Evolutionary conservation across 2,888 invertebrate species (phyloP).

Genomic region (Eristalinus sepulchralis): DNA sequence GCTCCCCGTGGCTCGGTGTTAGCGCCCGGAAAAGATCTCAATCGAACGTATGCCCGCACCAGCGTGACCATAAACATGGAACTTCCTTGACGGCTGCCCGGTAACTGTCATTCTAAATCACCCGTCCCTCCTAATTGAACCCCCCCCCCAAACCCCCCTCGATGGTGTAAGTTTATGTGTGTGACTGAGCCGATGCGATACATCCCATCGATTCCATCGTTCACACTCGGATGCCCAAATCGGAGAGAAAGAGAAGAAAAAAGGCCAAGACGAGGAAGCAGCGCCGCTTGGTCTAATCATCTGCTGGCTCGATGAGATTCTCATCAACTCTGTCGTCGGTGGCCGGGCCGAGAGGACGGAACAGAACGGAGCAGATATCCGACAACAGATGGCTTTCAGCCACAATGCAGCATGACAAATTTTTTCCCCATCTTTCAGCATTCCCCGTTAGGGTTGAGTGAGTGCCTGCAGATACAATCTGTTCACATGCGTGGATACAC

Average conservation of each 20-base stretch:
- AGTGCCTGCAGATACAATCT: constrained; percentile 25
- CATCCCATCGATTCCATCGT: constrained; percentile 52
- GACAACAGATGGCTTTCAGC: constrained; percentile 59
- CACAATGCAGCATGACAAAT: constrained; percentile 49
- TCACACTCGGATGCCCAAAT: constrained; percentile 54
- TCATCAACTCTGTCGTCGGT: constrained; percentile 40
- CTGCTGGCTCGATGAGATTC: constrained; percentile 46
- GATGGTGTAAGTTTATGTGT: neutral
- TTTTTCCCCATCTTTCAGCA: neutral
- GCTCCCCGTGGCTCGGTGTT: neutral
- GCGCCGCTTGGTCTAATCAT: constrained; percentile 48
- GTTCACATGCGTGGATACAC: neutral
- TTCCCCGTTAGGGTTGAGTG: constrained; percentile 62
- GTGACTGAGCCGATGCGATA: constrained; percentile 14
- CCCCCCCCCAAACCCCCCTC: too few species aligned
- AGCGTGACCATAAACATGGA: constrained; percentile 13
- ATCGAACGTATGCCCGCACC: neutral
- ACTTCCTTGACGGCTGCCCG: constrained; percentile 3
- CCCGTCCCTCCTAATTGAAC: constrained; percentile 28
- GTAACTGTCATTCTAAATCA: constrained; percentile 51
- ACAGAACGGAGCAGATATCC: constrained; percentile 9
- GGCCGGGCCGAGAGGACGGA: neutral
- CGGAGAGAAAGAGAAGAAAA: constrained; percentile 16
- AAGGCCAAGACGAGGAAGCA: constrained; percentile 43
- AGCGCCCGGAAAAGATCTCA: constrained; percentile 42